Conservation (phyloP, 2,113 vertebrate species). For the Taurulus bubalis region DNA sequence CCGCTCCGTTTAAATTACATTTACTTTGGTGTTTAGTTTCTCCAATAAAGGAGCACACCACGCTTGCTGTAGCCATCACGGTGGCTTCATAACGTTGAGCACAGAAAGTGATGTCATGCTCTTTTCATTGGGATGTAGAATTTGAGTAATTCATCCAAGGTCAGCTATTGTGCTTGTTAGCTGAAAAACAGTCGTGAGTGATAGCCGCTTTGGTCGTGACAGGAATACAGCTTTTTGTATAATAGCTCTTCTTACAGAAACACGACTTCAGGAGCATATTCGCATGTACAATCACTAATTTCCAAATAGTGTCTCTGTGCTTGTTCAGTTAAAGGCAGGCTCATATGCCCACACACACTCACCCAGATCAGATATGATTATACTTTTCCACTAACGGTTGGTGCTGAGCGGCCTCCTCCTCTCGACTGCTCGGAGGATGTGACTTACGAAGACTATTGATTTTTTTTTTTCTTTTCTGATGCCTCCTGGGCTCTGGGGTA, state of each 20-base stretch:
- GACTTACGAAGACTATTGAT: conserved; percentile 66
- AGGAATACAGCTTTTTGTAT: neutral
- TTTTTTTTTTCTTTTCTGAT: conserved; percentile 63
- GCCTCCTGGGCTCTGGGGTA: conserved; percentile 36
- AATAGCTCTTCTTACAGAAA: neutral
- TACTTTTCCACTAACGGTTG: conserved; percentile 10
- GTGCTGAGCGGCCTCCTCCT: conserved; percentile 50
- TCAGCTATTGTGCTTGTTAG: conserved; percentile 40
- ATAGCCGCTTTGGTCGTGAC: conserved; percentile 20
- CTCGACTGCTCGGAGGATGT: conserved; percentile 50
- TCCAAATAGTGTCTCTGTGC: conserved; percentile 4
- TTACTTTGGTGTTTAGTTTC: conserved; percentile 33
- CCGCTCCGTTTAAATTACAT: conserved; percentile 23
- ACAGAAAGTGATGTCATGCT: conserved; percentile 42
- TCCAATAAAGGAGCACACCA: conserved; percentile 21
- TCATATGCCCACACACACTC: conserved; percentile 33
- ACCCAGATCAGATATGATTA: conserved; percentile 53
- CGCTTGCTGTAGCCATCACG: conserved; percentile 6
- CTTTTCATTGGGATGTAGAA: conserved; percentile 27
- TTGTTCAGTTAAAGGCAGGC: conserved; percentile 14
- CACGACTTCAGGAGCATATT: conserved; percentile 7
- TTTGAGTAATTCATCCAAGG: conserved; percentile 54
- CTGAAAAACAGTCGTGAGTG: conserved; percentile 46
- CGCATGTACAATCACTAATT: conserved; percentile 17
- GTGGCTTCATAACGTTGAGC: conserved; percentile 47